Conservation (phyloP, 2,113 vertebrate genomes). For the Rhinogobius similis region DNA sequence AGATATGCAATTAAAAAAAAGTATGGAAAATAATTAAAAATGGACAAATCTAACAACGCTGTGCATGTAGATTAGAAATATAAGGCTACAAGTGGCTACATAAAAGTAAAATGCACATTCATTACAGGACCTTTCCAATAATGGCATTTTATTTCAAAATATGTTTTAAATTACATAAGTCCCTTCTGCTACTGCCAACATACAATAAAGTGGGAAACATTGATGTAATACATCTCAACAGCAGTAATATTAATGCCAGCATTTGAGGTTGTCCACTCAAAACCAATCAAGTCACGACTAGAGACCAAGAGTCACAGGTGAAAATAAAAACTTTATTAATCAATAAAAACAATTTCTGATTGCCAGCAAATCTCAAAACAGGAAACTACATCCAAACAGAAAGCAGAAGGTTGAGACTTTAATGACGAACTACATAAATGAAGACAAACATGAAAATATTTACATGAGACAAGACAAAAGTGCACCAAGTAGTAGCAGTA, state of each 20-base stretch:
- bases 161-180: background rate
- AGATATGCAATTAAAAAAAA: too few species aligned
- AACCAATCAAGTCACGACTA: slow-evolving; percentile 32
- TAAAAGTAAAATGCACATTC: too few species aligned
- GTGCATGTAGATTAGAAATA: too few species aligned
- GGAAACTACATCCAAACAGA: slow-evolving; percentile 76
- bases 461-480: slow-evolving; percentile 75
- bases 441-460: slow-evolving; percentile 81
- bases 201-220: background rate
- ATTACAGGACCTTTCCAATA: background rate
- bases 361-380: slow-evolving; percentile 81
- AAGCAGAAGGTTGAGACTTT: slow-evolving; percentile 64
- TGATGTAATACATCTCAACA: too few species aligned
- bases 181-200: background rate
- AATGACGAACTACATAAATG: slow-evolving; percentile 64
- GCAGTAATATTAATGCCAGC: background rate
- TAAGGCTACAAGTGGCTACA: too few species aligned
- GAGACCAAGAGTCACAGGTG: slow-evolving; percentile 67
- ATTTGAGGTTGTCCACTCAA: background rate
- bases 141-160: background rate
- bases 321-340: slow-evolving; percentile 84
- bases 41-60: background rate
- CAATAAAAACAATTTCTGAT: slow-evolving; percentile 83
- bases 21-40: too few species aligned
- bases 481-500: slow-evolving; percentile 76